phyloP scores from a whole-genome alignment of 2,797 vertebrate genomes.

The Florisuga fusca region DNA sequence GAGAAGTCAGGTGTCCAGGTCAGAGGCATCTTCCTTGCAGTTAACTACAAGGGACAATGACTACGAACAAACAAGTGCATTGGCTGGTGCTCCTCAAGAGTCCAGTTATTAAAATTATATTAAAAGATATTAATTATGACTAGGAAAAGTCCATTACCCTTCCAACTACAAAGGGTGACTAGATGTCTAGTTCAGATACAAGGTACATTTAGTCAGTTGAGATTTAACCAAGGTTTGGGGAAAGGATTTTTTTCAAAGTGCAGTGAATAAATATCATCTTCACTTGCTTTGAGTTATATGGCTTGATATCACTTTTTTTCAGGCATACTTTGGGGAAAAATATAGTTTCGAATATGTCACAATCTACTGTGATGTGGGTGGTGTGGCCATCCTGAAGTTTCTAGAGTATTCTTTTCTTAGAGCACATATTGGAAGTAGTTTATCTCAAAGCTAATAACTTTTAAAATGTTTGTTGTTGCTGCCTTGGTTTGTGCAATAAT shows the following conservation, averaged over 20 bases:
- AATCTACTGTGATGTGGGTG: background rate
- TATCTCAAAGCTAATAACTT: background rate
- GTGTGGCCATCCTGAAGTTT: background rate
- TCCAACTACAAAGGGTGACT: background rate
- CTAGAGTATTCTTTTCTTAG: background rate
- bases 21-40: background rate
- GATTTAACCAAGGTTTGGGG: background rate
- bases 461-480: background rate
- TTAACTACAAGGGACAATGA: background rate
- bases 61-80: background rate
- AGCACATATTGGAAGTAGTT: background rate
- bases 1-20: background rate
- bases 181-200: background rate
- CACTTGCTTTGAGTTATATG: background rate
- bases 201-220: background rate
- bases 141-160: background rate
- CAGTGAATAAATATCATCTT: background rate
- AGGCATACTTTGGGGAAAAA: background rate
- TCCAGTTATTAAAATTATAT: background rate
- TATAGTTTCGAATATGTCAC: background rate
- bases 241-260: background rate
- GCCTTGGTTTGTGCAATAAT: background rate
- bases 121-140: background rate
- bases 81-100: background rate
- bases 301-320: background rate